Evolutionary conservation across 2,888 invertebrate genomes (phyloP), one percentile per base, ranked within the genome.

Genomic region (Aproaerema taeniolella): DNA sequence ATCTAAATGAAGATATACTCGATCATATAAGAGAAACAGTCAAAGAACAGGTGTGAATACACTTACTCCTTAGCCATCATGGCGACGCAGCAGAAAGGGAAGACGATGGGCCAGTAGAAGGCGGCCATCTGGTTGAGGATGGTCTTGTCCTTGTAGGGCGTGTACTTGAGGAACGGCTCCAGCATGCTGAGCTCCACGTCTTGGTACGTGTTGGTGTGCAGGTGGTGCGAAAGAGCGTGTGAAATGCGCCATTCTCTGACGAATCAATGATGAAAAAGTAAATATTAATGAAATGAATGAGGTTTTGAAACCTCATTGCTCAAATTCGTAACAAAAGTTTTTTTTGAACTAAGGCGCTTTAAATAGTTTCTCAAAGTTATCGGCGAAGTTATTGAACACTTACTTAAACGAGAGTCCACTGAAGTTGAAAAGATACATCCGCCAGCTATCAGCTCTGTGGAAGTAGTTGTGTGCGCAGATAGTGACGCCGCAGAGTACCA

Each of bases 361-460:
- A n/a, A n/a, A n/a, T n/a, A n/a, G n/a, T n/a, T n/a, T n/a, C n/a
- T n/a, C n/a, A n/a, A n/a, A n/a, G n/a, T n/a, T n/a, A n/a, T n/a
- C n/a, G n/a, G n/a, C n/a, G n/a, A n/a, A n/a, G n/a, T n/a, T n/a
- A n/a, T n/a, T n/a, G n/a, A n/a, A n/a, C 41, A 67, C 79, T 76
- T 66, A 91, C 91, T 88, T 86, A 10, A 90, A 90, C 1, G 90
- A 90, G 73, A 93, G 70, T 43, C 92, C 75, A 10, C 89, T 81
- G 17, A 95, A 69, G 55, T 95, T 93, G 51, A 93, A 93, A 36
- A 93, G 88, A 57, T 92, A 93, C 93, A 95, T 95, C 40, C 94
- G 89, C 89, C 93, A 94, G 61, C 89, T 94, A 58, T 95, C 93
- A 20, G 88, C 88, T 55, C 91, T 89, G 62, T 96, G 95, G 50